Conservation (phyloP, 2,797 vertebrate genomes). For the Pangasius mekongensis region DNA sequence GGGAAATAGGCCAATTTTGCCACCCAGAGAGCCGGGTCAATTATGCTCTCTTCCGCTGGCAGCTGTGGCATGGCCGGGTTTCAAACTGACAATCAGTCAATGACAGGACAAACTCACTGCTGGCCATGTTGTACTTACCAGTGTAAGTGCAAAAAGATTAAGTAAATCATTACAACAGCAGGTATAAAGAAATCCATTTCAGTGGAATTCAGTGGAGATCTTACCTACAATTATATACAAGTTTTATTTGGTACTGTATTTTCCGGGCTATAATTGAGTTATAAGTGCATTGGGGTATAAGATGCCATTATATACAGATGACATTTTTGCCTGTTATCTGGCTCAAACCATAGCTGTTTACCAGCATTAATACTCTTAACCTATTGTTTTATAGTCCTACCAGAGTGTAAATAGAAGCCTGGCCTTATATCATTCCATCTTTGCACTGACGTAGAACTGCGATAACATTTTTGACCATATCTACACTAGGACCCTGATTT, state of each 20-base stretch:
- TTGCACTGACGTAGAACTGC: background rate
- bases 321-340: background rate
- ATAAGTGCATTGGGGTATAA: background rate
- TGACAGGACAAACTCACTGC: background rate
- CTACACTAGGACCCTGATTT: background rate
- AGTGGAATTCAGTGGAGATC: background rate
- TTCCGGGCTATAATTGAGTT: background rate
- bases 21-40: background rate
- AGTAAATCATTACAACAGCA: background rate
- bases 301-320: background rate
- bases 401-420: background rate
- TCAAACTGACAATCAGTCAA: background rate
- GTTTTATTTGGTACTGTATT: background rate
- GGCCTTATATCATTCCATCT: background rate
- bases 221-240: background rate
- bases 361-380: background rate
- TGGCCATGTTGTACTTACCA: background rate
- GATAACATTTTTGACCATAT: background rate
- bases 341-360: background rate
- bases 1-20: conserved; percentile 14
- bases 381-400: background rate
- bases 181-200: background rate
- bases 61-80: conserved; percentile 1
- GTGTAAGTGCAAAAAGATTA: background rate
- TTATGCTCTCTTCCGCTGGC: background rate